Evolutionary conservation across 2,888 invertebrate species (phyloP), one percentile per base, ranked within the genome.

Genomic region (Willowsia nigromaculata): DNA sequence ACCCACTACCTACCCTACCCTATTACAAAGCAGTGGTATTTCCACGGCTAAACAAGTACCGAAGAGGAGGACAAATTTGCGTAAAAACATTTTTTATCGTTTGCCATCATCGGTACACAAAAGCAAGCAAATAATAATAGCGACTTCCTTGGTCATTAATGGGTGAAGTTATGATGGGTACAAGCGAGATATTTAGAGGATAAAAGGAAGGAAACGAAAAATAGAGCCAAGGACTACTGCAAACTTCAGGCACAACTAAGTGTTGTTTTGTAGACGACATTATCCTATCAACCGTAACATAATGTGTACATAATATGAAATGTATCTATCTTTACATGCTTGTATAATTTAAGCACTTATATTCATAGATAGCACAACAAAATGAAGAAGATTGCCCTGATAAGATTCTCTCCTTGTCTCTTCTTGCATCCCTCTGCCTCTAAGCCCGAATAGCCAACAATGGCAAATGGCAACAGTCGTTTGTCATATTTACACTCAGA

Each of bases 161-260:
- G 80, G 33, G 27, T 27, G 62, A n/a, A 18, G 50, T 71, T 71
- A 47, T 76, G 50, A 62, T 85, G 78, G 33, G 40, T 30, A 76
- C 56, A 76, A 85, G 22, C 37, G 5, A 81, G 53, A 78, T 80
- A 74, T 43, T 82, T 43, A 82, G 56, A 76, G 88, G 85, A 81
- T 81, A 68, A 85, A 78, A 89, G 89, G 89, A 89, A 85, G 84
- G 84, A 89, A 88, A 74, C 59, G 47, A 85, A 89, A 84, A 89
- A 89, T 89, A 89, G 59, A 89, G 89, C 89, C 89, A 89, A 89
- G 89, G 89, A 37, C 89, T 89, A 85, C 89, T 85, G 85, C 76
- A 62, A 76, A 50, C 68, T 56, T 59, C 74, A 84, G 71, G 71
- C 53, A 59, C n/a, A 37, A 15, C n/a, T n/a, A 3, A 9, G 25